Base-by-base conservation (phyloP, 2,888 invertebrate genomes). In the Perithous albicinctus region DNA sequence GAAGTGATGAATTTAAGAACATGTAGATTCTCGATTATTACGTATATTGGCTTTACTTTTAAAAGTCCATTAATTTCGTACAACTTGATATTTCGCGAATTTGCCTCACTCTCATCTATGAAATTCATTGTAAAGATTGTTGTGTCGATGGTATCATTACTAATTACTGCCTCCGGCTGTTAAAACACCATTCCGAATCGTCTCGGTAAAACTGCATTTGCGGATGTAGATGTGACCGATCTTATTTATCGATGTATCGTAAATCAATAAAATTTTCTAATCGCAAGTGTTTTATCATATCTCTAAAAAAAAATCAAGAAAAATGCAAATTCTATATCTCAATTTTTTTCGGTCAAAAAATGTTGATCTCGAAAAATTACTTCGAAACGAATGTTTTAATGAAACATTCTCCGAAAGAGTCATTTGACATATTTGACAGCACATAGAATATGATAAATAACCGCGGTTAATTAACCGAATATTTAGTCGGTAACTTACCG, bases 1-100 rank as follows among this genome's bases (percentile, higher is more conserved):
- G 95, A 85, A 96, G 95, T 83, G 96, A 96, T 32, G 95, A 95
- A 92, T 96, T 96, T 92, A 94, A 96, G 92, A 96, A 96, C 91
- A 96, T 96, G 96, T 96, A 91, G 93, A 90, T 82, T 43, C 32
- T 23, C 18, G 18, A n/a, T 23, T 38, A 43, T 38, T 6, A 38
- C 26, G 1, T n/a, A n/a, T n/a, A 43, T 20, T 18, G 1, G 48
- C 64, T 46, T 26, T 64, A 48, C 23, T 12, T 41, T 12, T 20
- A 63, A 61, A 32, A 46, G 51, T 15, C 35, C 32, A 38, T 72
- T 70, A 41, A n/a, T 67, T 43, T 51, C 41, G 8, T 61, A 73
- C 48, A 59, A 41, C 29, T 12, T 35, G n/a, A 61, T 54, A 43
- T 43, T 74, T 18, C 54, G 12, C 38, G 18, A 41, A 69, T 67